Evolutionary conservation across 64 coral and sea anemone genomes (phyloP).

Genomic region (Platygyra sinensis): DNA sequence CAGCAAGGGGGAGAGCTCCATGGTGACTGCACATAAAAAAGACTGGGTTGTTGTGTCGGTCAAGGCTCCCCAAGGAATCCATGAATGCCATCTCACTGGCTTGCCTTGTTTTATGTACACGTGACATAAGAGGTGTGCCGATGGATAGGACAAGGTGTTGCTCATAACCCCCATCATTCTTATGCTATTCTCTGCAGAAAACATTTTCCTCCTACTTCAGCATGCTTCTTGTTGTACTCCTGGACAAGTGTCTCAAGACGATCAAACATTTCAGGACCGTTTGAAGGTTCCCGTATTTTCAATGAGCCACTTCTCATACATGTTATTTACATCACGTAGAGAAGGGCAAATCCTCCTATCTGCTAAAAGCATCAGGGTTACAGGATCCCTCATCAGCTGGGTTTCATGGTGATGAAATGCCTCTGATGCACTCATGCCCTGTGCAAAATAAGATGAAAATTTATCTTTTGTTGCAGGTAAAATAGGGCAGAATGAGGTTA

Average conservation of each 20-base stretch:
- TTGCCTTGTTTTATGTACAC: no score
- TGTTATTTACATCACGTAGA: no score
- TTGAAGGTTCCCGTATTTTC: no score
- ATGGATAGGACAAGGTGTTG: slow-evolving; percentile 52
- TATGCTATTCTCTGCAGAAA: slow-evolving; percentile 37
- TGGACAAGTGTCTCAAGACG: slow-evolving; percentile 16
- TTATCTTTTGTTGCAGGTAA: slow-evolving; percentile 57
- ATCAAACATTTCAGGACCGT: slow-evolving; percentile 64
- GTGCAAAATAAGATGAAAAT: slow-evolving; percentile 46
- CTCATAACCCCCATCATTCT: not conserved
- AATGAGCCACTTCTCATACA: slow-evolving; percentile 50
- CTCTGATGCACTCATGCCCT: slow-evolving; percentile 61
- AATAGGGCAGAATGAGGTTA: slow-evolving; percentile 42
- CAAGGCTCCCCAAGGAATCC: slow-evolving; percentile 68
- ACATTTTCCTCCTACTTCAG: slow-evolving; percentile 47
- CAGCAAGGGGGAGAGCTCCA: slow-evolving; percentile 51
- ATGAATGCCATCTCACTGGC: slow-evolving; percentile 64
- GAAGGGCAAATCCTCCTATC: no score
- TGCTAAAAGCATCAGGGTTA: slow-evolving; percentile 30
- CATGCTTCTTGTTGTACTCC: slow-evolving; percentile 39
- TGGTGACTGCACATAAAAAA: slow-evolving; percentile 66
- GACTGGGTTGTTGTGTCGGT: slow-evolving; percentile 71
- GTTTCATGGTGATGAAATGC: slow-evolving; percentile 48
- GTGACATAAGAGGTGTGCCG: slow-evolving; percentile 60
- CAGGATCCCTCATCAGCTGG: slow-evolving; percentile 38